Evolutionary conservation across 2,113 vertebrate genomes (phyloP), one percentile per base, ranked within the genome.

Genomic region (Dermatemys mawii): DNA sequence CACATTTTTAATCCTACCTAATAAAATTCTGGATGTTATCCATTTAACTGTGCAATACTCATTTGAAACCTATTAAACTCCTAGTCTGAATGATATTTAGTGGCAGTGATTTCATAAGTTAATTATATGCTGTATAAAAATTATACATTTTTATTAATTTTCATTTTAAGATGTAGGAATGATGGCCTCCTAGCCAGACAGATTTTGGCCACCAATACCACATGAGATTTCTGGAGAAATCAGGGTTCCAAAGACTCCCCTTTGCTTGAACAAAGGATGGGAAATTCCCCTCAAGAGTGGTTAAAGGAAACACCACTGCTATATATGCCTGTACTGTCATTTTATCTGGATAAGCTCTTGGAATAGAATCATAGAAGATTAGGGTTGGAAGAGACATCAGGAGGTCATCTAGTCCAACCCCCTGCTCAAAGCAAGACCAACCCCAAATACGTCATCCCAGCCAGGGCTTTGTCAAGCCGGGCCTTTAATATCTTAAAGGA

Each of bases 281-380:
- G 85, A 84, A 87, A 93, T 38, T 70, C n/a, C 38, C 48, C 29
- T 51, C 38, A 86, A 83, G 2, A 38, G 2, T 12, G 0, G 0
- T 12, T 38, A 44, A 5, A 92, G 83, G 75, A 95, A 94, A 70
- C 11, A 70, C 35, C 35, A 24, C 22, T 82, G 44, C 60, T 19
- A 83, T 38, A 38, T 90, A 90, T 92, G 22, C 19, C 87, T 57
- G 49, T 55, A n/a, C 22, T 96, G 22, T 63, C 35, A 41, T 49
- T n/a, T 95, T 94, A 93, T 95, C 89, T 82, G 21, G 83, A 26
- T 32, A 85, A 5, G 0, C 92, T 86, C 44, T 89, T 32, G 92
- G 73, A 22, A 53, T 53, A 53, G 19, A 53, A 53, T 21, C 51
- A 22, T 22, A 53, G 51, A 53, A 8, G 21, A 53, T 53, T 9